Conservation (phyloP, 2,888 invertebrate species). For the Gnatocerus cornutus region DNA sequence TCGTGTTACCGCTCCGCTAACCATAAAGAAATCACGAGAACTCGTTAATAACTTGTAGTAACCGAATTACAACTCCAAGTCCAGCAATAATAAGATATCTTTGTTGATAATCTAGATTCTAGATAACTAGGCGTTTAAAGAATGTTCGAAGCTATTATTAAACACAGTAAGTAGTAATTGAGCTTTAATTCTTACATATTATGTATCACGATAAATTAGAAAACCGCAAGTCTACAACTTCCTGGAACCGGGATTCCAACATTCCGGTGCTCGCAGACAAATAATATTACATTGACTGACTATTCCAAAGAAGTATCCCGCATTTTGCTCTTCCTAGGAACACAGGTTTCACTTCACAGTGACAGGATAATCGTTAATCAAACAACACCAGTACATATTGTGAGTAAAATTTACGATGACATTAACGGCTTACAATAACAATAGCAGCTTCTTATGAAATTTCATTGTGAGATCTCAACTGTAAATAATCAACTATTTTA, state of each 20-base stretch:
- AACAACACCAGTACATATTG: conserved; percentile 34
- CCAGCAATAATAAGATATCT: conserved; percentile 24
- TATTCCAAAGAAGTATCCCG: conserved; percentile 9
- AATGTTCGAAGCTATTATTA: conserved; percentile 7
- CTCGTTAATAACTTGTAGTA: conserved; percentile 6
- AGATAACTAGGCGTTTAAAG: conserved; percentile 18
- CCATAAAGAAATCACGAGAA: conserved; percentile 5
- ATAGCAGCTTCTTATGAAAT: conserved; percentile 35
- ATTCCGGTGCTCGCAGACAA: not conserved
- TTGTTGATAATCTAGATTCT: conserved; percentile 6
- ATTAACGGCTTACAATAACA: conserved; percentile 38
- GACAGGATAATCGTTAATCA: conserved; percentile 40
- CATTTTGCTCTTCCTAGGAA: conserved; percentile 16
- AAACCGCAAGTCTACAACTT: conserved; percentile 8
- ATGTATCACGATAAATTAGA: conserved; percentile 12
- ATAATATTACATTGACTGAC: conserved; percentile 6
- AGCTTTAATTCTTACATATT: conserved; percentile 13
- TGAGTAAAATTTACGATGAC: conserved; percentile 35
- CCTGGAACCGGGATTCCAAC: conserved; percentile 5
- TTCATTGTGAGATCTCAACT: conserved; percentile 31
- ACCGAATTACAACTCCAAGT: conserved; percentile 2
- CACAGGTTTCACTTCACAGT: conserved; percentile 29
- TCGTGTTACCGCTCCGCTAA: not conserved
- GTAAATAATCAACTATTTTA: conserved; percentile 31
- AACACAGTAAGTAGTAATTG: conserved; percentile 11